These are phyloP conservation scores for Gibbula magus DNA, from an alignment of 2,888 invertebrate species.

Conservation along the genomic window DNA sequence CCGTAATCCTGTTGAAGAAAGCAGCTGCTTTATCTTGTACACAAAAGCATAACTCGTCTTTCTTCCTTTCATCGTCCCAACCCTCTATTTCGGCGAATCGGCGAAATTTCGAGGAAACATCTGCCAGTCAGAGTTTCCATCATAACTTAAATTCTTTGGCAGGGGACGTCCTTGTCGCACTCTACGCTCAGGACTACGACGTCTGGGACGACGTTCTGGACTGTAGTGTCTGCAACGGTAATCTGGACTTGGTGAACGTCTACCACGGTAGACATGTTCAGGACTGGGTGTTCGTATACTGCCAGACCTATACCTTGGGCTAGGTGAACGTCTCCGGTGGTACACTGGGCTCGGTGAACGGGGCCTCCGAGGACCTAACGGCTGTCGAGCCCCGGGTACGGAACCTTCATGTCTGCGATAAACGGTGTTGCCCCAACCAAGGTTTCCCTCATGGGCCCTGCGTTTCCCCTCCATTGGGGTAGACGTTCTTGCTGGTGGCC, in stretches of 20 bases:
- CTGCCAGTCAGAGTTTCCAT: neutral
- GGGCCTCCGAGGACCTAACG: neutral
- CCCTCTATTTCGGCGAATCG: neutral
- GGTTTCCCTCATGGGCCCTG: neutral
- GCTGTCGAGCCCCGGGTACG: neutral
- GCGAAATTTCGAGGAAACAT: neutral
- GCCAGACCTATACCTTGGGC: neutral
- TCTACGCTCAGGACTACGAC: too few species aligned
- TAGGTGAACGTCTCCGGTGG: neutral
- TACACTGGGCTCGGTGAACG: neutral
- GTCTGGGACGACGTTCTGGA: neutral
- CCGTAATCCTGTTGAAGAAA: neutral
- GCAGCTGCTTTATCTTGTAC: neutral
- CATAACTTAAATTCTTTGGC: neutral
- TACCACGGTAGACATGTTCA: neutral
- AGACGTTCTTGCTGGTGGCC: too few species aligned
- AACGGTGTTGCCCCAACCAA: neutral
- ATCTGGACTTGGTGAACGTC: neutral
- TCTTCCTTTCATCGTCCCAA: neutral
- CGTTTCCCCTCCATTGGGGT: neutral
- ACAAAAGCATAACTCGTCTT: neutral
- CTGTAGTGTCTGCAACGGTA: neutral
- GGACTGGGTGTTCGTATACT: neutral
- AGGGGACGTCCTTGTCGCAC: neutral
- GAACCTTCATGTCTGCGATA: neutral